These are phyloP conservation scores for Melanaphis sacchari DNA, from an alignment of 1,140 invertebrate genomes.

Conservation along the genomic window DNA sequence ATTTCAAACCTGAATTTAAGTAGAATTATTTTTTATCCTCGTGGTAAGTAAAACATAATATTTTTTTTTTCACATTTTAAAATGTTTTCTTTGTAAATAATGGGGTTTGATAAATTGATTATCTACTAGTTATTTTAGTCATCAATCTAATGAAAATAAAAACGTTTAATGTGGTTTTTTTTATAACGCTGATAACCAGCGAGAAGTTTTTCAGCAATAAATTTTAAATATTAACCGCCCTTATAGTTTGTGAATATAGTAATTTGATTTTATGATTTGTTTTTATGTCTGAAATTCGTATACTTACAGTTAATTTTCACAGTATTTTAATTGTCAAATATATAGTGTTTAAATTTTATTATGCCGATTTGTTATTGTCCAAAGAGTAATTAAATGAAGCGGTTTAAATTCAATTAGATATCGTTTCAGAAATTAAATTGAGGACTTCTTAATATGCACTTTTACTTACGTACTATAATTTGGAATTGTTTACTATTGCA, in stretches of 20 bases:
- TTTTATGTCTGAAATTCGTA: not conserved
- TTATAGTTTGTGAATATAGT: not conserved
- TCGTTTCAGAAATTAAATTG: not conserved
- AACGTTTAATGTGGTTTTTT: not conserved
- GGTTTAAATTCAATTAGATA: not conserved
- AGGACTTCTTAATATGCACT: not conserved
- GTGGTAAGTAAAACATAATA: not conserved
- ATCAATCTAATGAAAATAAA: not conserved
- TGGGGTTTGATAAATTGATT: not conserved
- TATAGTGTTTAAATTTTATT: not conserved
- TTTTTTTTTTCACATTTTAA: not conserved
- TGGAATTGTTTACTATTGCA: not conserved
- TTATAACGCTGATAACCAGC: not conserved
- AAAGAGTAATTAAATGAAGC: not conserved
- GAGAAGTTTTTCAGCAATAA: not conserved
- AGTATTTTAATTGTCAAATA: not conserved
- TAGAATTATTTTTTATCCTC: not conserved
- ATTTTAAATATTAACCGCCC: not conserved
- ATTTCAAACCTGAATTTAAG: not conserved
- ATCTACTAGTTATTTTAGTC: not conserved
- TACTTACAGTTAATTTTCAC: not conserved
- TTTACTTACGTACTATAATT: not conserved
- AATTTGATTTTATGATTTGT: constrained; percentile 30
- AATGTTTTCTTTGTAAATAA: not conserved
- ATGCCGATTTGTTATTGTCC: constrained; percentile 10